Conservation (phyloP, 2,797 vertebrate species). For the Chelon auratus region DNA sequence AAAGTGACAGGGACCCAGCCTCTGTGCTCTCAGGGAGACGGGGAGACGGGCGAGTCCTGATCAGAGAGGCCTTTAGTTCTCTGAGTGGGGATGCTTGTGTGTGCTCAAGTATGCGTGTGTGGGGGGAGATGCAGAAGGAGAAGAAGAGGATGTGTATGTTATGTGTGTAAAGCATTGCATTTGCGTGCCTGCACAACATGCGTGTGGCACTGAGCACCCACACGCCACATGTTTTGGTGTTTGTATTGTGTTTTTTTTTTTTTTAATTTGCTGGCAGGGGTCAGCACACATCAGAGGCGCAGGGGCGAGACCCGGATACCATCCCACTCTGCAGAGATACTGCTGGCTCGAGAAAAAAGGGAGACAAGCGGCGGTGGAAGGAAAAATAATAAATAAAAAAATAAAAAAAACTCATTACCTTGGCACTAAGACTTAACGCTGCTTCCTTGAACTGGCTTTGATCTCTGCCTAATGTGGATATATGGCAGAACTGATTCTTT, state of each 20-base stretch:
- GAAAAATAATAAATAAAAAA: constrained; percentile 3
- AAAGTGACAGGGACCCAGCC: constrained; percentile 89
- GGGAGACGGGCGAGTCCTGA: constrained; percentile 47
- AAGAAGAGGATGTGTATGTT: background rate
- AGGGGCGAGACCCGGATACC: constrained; percentile 29
- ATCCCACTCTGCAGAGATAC: constrained; percentile 48
- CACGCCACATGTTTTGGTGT: constrained; percentile 54
- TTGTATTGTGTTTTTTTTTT: constrained; percentile 29
- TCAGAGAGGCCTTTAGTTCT: constrained; percentile 73
- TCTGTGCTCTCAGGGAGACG: constrained; percentile 76
- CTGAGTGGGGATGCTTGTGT: constrained; percentile 20
- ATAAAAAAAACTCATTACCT: constrained; percentile 64
- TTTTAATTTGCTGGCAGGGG: constrained; percentile 42
- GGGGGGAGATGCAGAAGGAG: background rate
- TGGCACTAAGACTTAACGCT: constrained; percentile 55
- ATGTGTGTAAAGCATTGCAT: constrained; percentile 9
- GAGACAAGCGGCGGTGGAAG: constrained; percentile 32
- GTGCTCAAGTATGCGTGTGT: background rate
- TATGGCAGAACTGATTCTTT: constrained; percentile 60
- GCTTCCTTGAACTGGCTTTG: constrained; percentile 68
- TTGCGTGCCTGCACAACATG: constrained; percentile 12
- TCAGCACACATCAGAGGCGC: constrained; percentile 60
- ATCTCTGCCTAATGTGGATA: constrained; percentile 68
- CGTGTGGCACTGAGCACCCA: constrained; percentile 16
- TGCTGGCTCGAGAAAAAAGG: constrained; percentile 51